Base-by-base conservation (phyloP, 2,797 vertebrate species). In the Mycteria americana region DNA sequence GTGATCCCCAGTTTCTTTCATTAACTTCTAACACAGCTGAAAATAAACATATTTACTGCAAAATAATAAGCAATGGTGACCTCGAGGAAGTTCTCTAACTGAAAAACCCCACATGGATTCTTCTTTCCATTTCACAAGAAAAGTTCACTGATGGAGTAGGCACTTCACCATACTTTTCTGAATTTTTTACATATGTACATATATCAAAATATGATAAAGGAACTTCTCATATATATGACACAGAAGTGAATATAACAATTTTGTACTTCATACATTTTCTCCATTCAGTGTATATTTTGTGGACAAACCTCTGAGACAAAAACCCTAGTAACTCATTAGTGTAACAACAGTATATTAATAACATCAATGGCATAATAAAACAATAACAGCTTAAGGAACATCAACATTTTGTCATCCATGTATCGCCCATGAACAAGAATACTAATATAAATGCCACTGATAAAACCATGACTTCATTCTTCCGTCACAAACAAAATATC, bases 391-490 rank as follows among this genome's bases (percentile, higher is more conserved):
- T 85, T 72, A 86, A 74, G 60, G 62, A 93, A 93, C 72, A 95
- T 19, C 85, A 96, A 89, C 68, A 88, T 92, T 92, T 91, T 91
- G 89, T 91, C 91, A 96, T n/a, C 39, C 39, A 46, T 43, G 22
- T 78, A 86, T 69, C 75, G 62, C 39, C 46, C 73, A 62, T 25
- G 25, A 75, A 88, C 72, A 94, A 89, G 21, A 92, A 84, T 21
- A 59, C 46, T 56, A 69, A 53, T 75, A 65, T 37, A 93, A 93
- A 67, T 72, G 79, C 19, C 65, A 72, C 65, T 76, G 79, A 91
- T 75, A 92, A 84, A 95, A 95, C 79, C 8, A 1, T 75, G 62
- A 91, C 43, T 94, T 89, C 48, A 84, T 80, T 95, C 57, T 95
- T 89, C 90, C 88, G 50, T 88, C 89, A 89, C 73, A 91, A 65